Percentiles rank a stretch among this genome's conserved stretches.
These are phyloP conservation scores for Larimichthys polyactis DNA, from an alignment of 2,113 vertebrate species.

Conservation along the genomic window DNA sequence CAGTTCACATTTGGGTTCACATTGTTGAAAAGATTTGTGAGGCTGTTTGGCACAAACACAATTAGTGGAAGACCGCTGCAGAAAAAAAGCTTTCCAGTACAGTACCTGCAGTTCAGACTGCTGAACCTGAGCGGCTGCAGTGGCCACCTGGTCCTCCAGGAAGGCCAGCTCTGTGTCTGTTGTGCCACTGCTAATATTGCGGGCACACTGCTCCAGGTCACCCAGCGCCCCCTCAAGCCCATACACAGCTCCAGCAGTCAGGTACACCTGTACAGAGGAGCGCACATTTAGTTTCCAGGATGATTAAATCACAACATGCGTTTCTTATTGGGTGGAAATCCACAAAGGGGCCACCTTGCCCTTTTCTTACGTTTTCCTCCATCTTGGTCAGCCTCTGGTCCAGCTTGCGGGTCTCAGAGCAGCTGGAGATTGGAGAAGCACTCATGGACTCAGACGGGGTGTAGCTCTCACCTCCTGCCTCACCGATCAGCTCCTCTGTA, in stretches of 20 bases:
- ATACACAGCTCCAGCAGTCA: conserved; percentile 93
- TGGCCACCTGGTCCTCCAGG: conserved; percentile 96
- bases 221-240: conserved; percentile 92
- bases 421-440: conserved; percentile 82
- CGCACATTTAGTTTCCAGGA: not conserved
- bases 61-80: not conserved
- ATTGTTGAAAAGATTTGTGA: not conserved
- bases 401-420: conserved; percentile 86
- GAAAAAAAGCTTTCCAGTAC: conserved; percentile 51
- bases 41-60: not conserved
- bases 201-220: conserved; percentile 91
- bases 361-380: conserved; percentile 93
- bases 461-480: conserved; percentile 85
- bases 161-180: conserved; percentile 90
- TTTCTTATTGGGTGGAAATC: not conserved
- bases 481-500: conserved; percentile 94
- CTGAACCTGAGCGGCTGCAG: conserved; percentile 94
- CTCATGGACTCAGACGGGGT: conserved; percentile 77
- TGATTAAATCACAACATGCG: not conserved
- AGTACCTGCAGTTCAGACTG: conserved; percentile 94
- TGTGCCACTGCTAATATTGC: conserved; percentile 89
- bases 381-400: conserved; percentile 93
- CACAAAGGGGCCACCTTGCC: not conserved
- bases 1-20: not conserved
- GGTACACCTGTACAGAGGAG: conserved; percentile 88